Conservation (phyloP, 1,140 invertebrate genomes). For the Scaptomyza pallida region DNA sequence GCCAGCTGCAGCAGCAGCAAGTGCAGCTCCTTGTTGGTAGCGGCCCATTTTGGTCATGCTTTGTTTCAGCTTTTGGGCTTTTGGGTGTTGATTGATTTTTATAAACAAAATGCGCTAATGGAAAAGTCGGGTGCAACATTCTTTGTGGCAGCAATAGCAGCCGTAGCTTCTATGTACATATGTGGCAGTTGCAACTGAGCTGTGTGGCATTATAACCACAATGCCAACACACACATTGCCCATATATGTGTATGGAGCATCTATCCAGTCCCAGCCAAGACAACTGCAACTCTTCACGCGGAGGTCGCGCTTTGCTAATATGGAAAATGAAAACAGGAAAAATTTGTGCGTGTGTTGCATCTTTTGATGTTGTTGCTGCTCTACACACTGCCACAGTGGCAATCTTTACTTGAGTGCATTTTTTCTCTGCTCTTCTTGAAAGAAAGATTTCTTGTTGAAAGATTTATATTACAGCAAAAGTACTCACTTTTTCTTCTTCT, state of each 20-base stretch:
- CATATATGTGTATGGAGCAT: conserved; percentile 29
- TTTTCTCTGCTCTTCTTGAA: too few species aligned
- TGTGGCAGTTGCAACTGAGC: conserved; percentile 32
- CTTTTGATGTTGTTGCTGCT: conserved; percentile 23
- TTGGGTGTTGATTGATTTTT: conserved; percentile 82
- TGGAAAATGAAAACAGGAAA: conserved; percentile 82
- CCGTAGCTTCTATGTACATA: conserved; percentile 40
- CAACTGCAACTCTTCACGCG: conserved; percentile 32
- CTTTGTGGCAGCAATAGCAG: conserved; percentile 47
- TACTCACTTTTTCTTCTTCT: conserved; percentile 29
- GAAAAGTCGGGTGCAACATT: conserved; percentile 78
- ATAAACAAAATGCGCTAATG: conserved; percentile 76
- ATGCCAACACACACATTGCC: conserved; percentile 51
- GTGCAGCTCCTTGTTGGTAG: conserved; percentile 23
- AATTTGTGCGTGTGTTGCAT: conserved; percentile 53
- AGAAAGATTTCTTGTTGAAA: conserved; percentile 32
- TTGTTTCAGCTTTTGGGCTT: conserved; percentile 62
- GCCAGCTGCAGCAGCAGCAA: conserved; percentile 28
- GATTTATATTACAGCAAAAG: conserved; percentile 40
- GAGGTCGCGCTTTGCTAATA: conserved; percentile 75
- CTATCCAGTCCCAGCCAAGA: conserved; percentile 21
- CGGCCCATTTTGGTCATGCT: conserved; percentile 33
- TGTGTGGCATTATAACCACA: conserved; percentile 62
- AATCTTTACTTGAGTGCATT: conserved; percentile 11
- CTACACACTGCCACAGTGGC: conserved; percentile 27